Conservation (phyloP, 2,797 vertebrate genomes). For the Adelosebastes latens region DNA sequence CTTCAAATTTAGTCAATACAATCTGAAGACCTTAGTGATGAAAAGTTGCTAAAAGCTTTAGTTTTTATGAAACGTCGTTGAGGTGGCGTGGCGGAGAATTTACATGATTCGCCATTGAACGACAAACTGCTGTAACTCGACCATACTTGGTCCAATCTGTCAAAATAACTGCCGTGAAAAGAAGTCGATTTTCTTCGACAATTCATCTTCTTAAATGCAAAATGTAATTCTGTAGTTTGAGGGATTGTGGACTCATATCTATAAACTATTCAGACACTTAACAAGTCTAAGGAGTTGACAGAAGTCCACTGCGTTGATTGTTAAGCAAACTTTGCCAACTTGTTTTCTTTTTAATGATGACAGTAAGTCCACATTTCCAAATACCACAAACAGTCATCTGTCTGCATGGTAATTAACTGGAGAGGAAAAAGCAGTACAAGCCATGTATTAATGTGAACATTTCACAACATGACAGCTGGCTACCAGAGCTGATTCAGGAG, state of each 20-base stretch:
- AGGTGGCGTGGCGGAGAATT: too few relatives aligned
- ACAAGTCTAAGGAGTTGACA: background rate
- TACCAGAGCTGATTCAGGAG: background rate
- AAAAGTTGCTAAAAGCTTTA: too few relatives aligned
- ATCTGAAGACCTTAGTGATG: too few relatives aligned
- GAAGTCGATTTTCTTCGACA: background rate
- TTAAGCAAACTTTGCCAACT: background rate
- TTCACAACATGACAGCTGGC: background rate
- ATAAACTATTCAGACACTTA: background rate
- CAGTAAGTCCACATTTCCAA: background rate
- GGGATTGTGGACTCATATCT: background rate
- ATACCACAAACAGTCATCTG: conserved; percentile 13
- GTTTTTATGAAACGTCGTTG: too few relatives aligned
- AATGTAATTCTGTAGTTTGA: background rate
- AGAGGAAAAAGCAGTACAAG: background rate
- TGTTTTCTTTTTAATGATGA: background rate
- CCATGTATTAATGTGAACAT: background rate
- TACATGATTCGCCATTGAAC: too few relatives aligned
- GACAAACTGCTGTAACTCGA: too few relatives aligned
- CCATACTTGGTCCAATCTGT: background rate
- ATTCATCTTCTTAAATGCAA: background rate
- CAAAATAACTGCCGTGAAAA: background rate
- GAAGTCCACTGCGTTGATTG: background rate
- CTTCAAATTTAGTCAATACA: too few relatives aligned
- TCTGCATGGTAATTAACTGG: conserved; percentile 13